Percentiles rank a stretch among this genome's conserved stretches.
Conservation (phyloP, 64 coral and sea anemone genomes). For the Pocillopora damicornis region DNA sequence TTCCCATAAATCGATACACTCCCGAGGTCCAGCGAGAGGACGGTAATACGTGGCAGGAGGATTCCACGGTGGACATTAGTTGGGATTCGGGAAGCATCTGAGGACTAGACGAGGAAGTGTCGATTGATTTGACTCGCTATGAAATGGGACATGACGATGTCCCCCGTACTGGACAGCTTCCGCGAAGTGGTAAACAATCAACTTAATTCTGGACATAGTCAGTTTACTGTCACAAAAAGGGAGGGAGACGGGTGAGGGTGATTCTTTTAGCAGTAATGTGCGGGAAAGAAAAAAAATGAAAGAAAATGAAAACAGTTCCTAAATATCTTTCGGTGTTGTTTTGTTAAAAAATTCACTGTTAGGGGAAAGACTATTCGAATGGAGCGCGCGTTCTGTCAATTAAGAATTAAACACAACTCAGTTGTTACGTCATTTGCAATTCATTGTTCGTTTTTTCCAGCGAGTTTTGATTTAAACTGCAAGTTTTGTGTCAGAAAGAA, state of each 20-base stretch:
- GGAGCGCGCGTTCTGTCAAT: no score
- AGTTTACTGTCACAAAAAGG: constrained; percentile 15
- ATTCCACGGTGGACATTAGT: constrained; percentile 24
- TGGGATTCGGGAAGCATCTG: constrained; percentile 39
- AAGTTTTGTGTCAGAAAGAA: neutral
- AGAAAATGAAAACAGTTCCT: no score
- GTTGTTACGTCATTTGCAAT: neutral
- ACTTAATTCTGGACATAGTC: constrained; percentile 17
- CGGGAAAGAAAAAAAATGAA: no score
- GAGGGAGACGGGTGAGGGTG: constrained; percentile 51
- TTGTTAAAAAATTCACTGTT: no score
- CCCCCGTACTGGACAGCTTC: constrained; percentile 19
- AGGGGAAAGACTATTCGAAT: no score
- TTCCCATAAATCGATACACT: constrained; percentile 23
- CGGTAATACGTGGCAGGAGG: constrained; percentile 27
- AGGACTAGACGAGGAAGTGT: constrained; percentile 17
- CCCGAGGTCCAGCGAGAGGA: constrained; percentile 14
- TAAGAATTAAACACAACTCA: neutral
- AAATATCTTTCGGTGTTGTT: no score
- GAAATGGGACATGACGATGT: constrained; percentile 20
- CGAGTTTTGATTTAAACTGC: neutral
- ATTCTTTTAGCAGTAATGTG: neutral
- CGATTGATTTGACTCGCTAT: constrained; percentile 40
- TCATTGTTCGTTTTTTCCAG: neutral
- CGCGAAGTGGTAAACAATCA: neutral